Conservation (phyloP, 2,113 vertebrate species). For the Australoheros scitulus region DNA sequence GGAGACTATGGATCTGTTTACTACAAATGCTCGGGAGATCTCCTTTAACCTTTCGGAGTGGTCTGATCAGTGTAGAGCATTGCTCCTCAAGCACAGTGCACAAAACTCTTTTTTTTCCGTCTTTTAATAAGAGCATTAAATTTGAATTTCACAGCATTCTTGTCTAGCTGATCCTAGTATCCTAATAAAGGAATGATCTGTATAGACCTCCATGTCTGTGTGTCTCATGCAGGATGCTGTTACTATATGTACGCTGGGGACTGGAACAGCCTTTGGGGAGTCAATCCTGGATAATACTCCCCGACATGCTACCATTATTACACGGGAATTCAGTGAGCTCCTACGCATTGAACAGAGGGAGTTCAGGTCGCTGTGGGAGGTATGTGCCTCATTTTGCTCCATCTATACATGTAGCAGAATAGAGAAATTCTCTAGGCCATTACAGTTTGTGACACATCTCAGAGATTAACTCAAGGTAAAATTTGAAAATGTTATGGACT, state of each 20-base stretch:
- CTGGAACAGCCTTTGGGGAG: constrained; percentile 97
- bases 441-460: constrained; percentile 10
- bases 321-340: constrained; percentile 91
- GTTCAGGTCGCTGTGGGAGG: constrained; percentile 97
- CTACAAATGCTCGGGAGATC: constrained; percentile 36
- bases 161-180: not conserved
- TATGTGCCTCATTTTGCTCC: constrained; percentile 69
- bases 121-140: not conserved
- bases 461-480: not conserved
- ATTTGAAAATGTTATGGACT: not conserved
- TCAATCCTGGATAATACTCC: constrained; percentile 98
- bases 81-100: not conserved
- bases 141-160: not conserved
- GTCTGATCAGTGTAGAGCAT: not conserved
- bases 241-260: constrained; percentile 93
- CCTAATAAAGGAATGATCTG: not conserved
- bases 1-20: not conserved
- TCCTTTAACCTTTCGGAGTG: constrained; percentile 17
- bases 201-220: not conserved
- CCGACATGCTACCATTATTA: constrained; percentile 96
- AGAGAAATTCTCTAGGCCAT: not conserved
- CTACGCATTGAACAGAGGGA: constrained; percentile 96
- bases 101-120: not conserved
- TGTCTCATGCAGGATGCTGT: constrained; percentile 88
- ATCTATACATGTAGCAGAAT: constrained; percentile 12